Evolutionary conservation across 2,888 invertebrate species (phyloP).

Genomic region (Habrosyne pyritoides): DNA sequence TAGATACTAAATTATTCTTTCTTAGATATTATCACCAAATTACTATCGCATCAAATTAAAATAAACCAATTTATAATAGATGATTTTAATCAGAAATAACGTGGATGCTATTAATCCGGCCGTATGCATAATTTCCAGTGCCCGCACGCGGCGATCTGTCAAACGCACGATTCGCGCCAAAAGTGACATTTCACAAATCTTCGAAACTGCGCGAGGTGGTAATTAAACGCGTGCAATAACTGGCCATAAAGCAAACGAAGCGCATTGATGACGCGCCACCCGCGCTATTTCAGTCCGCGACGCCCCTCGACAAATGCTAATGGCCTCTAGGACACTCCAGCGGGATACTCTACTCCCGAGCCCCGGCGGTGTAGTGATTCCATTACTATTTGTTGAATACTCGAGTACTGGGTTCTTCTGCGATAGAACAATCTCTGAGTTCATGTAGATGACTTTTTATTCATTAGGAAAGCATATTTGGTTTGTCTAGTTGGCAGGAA

Average conservation of each 20-base stretch:
- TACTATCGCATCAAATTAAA: not conserved
- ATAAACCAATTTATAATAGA: constrained; percentile 11
- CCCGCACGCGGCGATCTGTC: constrained; percentile 53
- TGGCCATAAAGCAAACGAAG: constrained; percentile 75
- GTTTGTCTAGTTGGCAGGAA: not conserved
- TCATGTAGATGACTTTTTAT: not conserved
- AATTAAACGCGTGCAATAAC: constrained; percentile 79
- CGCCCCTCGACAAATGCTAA: constrained; percentile 81
- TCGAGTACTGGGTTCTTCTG: not conserved
- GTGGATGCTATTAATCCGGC: constrained; percentile 21
- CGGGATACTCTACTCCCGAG: constrained; percentile 23
- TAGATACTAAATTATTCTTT: no score
- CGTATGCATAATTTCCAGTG: constrained; percentile 29
- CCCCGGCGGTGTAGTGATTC: constrained; percentile 35
- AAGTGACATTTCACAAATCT: constrained; percentile 76
- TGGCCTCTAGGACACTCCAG: constrained; percentile 80
- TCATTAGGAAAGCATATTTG: not conserved
- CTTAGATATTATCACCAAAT: no score
- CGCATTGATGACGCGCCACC: constrained; percentile 74
- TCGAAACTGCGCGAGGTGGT: constrained; percentile 68
- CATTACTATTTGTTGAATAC: constrained; percentile 27
- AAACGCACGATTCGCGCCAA: constrained; percentile 67
- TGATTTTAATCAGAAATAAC: not conserved
- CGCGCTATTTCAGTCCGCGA: constrained; percentile 74
- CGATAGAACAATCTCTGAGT: not conserved